Conservation (phyloP, 2,113 vertebrate species). For the Chlorodrepanis virens region DNA sequence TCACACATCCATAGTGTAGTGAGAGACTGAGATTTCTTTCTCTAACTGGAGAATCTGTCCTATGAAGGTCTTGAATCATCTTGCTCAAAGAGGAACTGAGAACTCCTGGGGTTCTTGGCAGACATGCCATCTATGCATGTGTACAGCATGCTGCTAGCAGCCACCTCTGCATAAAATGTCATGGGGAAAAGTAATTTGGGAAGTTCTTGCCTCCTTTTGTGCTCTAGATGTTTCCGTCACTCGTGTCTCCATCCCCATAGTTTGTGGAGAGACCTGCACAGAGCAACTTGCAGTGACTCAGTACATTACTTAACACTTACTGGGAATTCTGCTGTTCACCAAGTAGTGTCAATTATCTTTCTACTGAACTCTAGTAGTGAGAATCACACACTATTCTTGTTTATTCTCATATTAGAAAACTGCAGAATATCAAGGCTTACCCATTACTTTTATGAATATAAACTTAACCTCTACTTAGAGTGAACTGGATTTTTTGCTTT, state of each 20-base stretch:
- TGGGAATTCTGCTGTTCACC: not conserved
- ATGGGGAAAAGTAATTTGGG: not conserved
- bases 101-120: not conserved
- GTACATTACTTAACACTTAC: not conserved
- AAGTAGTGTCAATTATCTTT: not conserved
- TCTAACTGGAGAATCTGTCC: not conserved
- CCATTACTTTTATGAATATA: not conserved
- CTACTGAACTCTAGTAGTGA: not conserved
- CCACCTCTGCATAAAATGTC: not conserved
- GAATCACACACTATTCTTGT: not conserved
- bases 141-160: not conserved
- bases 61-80: not conserved
- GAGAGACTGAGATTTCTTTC: not conserved
- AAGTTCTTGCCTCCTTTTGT: not conserved
- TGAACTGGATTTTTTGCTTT: not conserved
- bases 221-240: not conserved
- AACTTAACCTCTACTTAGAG: not conserved
- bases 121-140: not conserved
- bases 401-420: not conserved
- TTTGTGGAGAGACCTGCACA: not conserved
- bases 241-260: not conserved
- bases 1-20: not conserved
- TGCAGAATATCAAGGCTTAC: not conserved
- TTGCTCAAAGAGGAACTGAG: not conserved
- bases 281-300: not conserved